phyloP scores from a whole-genome alignment of 2,113 vertebrate genomes.

The Xiphorhynchus elegans region DNA sequence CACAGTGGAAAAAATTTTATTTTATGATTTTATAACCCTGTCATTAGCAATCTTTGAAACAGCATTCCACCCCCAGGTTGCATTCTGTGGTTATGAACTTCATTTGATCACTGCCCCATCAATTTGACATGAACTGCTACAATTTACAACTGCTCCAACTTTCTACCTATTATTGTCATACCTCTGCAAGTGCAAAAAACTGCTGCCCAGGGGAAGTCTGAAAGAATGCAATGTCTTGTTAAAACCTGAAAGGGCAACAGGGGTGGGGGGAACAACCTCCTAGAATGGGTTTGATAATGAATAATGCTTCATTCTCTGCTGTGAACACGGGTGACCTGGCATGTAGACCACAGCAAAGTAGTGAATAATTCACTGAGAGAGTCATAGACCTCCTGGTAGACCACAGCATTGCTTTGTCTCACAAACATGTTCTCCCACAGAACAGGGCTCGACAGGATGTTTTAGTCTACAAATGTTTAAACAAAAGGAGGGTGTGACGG shows the following conservation, averaged over 20 bases:
- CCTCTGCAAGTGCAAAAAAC: slow-evolving; percentile 59
- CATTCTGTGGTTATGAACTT: slow-evolving; percentile 72
- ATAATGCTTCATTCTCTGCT: slow-evolving; percentile 68
- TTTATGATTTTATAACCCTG: slow-evolving; percentile 75
- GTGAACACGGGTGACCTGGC: slow-evolving; percentile 69
- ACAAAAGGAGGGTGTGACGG: slow-evolving; percentile 68
- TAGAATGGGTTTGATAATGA: slow-evolving; percentile 69
- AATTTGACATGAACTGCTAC: slow-evolving; percentile 72
- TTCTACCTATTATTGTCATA: slow-evolving; percentile 62
- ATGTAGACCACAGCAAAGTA: slow-evolving; percentile 69
- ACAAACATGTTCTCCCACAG: slow-evolving; percentile 76
- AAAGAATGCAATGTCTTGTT: slow-evolving; percentile 82
- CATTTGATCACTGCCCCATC: slow-evolving; percentile 73
- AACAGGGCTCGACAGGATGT: slow-evolving; percentile 60
- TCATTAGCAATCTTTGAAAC: slow-evolving; percentile 70
- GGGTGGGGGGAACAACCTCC: slow-evolving; percentile 26
- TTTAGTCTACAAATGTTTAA: slow-evolving; percentile 72
- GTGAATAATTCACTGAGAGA: slow-evolving; percentile 74
- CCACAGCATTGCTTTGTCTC: slow-evolving; percentile 72
- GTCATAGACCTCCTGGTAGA: slow-evolving; percentile 72
- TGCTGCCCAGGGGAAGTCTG: slow-evolving; percentile 78
- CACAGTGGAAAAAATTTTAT: slow-evolving; percentile 25
- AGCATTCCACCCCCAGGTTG: slow-evolving; percentile 75
- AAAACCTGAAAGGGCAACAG: slow-evolving; percentile 77
- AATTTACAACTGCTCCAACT: slow-evolving; percentile 69